Base-by-base conservation (phyloP, 2,888 invertebrate species). In the Eristalis arbustorum region DNA sequence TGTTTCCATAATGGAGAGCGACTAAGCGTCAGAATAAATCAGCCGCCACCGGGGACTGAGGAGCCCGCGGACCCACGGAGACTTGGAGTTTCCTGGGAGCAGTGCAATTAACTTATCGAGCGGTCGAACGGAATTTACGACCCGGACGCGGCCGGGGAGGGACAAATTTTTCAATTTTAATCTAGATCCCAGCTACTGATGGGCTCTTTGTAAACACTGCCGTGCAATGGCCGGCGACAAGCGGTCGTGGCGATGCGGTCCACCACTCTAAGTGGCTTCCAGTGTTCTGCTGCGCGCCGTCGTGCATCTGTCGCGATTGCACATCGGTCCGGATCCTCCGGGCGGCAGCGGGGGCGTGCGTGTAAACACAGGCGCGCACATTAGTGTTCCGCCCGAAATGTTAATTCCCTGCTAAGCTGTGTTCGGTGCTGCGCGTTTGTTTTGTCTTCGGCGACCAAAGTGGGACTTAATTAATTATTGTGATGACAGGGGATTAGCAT, bases 401-500 rank as follows among this genome's bases (percentile, higher is more conserved):
- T 37, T 22, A 75, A 81, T 75, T 68, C 62, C 31, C 11, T 31
- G 23, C 68, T 42, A 68, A 63, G 57, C 40, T 18, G 63, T 57
- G 72, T 68, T 77, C 77, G 42, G 63, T 68, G 66, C 42, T 63
- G 37, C 59, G 61, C n/a, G 71, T 42, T 63, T 37, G 5, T 13
- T 49, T 56, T 34, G 31, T 57, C 34, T 57, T 40, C 31, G 40
- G 13, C 56, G 18, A 37, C 37, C 56, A 42, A 66, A 77, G 63
- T 62, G 76, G 67, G 37, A 73, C 68, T 69, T 66, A 78, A 83
- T 78, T 83, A 83, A 78, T 74, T 64, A 68, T 69, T 78, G 78
- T 78, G 83, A 78, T 83, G 83, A 78, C 83, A 83, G 78, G 59
- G 34, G 78, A 83, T 78, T 83, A 83, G 73, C 78, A 83, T 83